Conservation (phyloP, 2,888 invertebrate genomes). For the Apantesis nais region DNA sequence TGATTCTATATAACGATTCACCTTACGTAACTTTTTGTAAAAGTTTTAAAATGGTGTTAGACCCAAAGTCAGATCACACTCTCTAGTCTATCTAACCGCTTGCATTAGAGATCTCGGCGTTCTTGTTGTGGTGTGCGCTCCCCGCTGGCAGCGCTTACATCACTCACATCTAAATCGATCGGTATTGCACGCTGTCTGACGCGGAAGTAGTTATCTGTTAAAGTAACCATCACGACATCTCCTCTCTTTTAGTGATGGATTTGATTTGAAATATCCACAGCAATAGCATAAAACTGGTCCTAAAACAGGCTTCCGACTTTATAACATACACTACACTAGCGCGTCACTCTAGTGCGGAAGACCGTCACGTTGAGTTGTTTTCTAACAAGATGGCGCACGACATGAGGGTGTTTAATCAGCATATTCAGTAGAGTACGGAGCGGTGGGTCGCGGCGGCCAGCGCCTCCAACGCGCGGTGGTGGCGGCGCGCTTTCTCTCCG, state of each 20-base stretch:
- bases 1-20: conserved; percentile 31
- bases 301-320: not conserved
- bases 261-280: not conserved
- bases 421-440: not conserved
- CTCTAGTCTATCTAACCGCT: not conserved
- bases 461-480: not conserved
- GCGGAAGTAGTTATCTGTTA: not conserved
- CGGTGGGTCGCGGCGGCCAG: not conserved
- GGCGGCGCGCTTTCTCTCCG: conserved; percentile 4
- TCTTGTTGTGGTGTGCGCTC: not conserved
- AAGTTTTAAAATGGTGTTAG: conserved; percentile 12
- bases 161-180: conserved; percentile 6
- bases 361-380: too few species aligned
- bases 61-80: not conserved
- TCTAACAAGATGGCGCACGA: not conserved
- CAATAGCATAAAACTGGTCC: not conserved
- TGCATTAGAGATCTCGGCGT: not conserved
- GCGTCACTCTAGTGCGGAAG: too few species aligned
- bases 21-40: conserved; percentile 31
- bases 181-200: not conserved
- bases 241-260: not conserved
- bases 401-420: not conserved
- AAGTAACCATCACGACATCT: not conserved
- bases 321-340: not conserved
- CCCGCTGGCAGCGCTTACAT: not conserved